Evolutionary conservation across 2,888 invertebrate species (phyloP), one percentile per base, ranked within the genome.

Genomic region (Agrotis ipsilon): DNA sequence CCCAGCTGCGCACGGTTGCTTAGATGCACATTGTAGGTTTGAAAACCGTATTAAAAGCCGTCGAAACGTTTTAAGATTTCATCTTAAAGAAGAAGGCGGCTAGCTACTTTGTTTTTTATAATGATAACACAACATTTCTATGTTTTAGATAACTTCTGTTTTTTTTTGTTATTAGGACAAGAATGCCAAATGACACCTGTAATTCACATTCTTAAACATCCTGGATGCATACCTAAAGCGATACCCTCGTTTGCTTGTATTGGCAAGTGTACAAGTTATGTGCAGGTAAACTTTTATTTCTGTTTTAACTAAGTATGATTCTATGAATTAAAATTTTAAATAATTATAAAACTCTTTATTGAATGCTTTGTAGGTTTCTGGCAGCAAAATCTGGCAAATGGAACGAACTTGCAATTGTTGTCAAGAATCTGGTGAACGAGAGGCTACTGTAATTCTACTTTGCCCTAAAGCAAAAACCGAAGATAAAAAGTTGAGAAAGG

Each of bases 331-430:
- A 32, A 11, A 11, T 39, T 39, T 9, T 9, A 9, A 32, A 39
- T 39, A 1, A 39, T 39, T 11, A 19, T 19, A 19, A 27, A 51
- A 21, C 3, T 9, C 45, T 16, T 27, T 32, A 46, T 19, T 2
- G 18, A 18, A 72, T 32, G 7, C 39, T n/a, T 67, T 59, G 0
- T 13, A 81, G 99, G 98, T 99, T 11, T 99, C 99, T 48, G 98
- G 98, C 9, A 98, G 98, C 86, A 99, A 99, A 97, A 98, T 99
- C 90, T 99, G 99, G 99, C 99, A 99, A 97, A 98, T 99, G 98
- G 99, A 99, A 93, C 96, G 99, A 43, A 98, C 98, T 1, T 99
- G 99, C 90, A 99, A 98, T 97, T 99, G 99, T 92, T 99, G 99
- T 90, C 99, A 99, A 93, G 99, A 99, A 92, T 98, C 98, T 83